Base-by-base conservation (phyloP, 2,888 invertebrate species). In the Ectobius pallidus region DNA sequence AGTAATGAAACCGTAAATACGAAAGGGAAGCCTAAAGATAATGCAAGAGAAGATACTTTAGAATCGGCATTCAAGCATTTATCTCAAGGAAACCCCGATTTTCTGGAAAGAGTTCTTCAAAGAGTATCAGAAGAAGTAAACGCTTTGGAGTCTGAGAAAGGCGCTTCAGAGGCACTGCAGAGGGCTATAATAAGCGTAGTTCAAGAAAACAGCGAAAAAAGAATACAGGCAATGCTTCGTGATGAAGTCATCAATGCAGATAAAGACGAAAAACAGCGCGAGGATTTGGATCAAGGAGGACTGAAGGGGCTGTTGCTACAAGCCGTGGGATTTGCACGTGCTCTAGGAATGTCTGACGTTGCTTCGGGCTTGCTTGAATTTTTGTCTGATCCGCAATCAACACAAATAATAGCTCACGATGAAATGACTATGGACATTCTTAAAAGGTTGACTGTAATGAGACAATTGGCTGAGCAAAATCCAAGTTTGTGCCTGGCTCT, bases 391-490 rank as follows among this genome's bases (percentile, higher is more conserved):
- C 86, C 87, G 72, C 84, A 87, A 42, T 86, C 87, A 30, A 84
- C 89, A 49, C 83, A 85, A 30, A 86, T 86, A 77, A 81, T 91
- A 71, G 85, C 87, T 20, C 83, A 85, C 49, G 91, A 91, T 78
- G 82, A 84, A 52, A 85, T 88, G 7, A 87, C 87, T n/a, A 79
- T 89, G 61, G 90, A 89, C 76, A 89, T 92, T 76, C 80, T 92
- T n/a, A 89, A 89, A 81, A 85, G 92, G 74, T 82, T 91, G 63
- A 88, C 90, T 7, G 87, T 92, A 0, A 92, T 93, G 87, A 85
- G 89, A 63, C 90, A 91, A 81, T 82, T 93, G 1, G 90, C 92
- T 0, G 89, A 90, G 76, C 86, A 88, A 76, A 87, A 89, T 68
- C 90, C 90, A 3, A 87, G 87, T 20, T 85, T 90, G 73, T 84